A percentile compares a stretch with the other conserved stretches of the same genome.
Evolutionary conservation across 2,888 invertebrate genomes (phyloP).

Genomic region (Lutraria lutraria): DNA sequence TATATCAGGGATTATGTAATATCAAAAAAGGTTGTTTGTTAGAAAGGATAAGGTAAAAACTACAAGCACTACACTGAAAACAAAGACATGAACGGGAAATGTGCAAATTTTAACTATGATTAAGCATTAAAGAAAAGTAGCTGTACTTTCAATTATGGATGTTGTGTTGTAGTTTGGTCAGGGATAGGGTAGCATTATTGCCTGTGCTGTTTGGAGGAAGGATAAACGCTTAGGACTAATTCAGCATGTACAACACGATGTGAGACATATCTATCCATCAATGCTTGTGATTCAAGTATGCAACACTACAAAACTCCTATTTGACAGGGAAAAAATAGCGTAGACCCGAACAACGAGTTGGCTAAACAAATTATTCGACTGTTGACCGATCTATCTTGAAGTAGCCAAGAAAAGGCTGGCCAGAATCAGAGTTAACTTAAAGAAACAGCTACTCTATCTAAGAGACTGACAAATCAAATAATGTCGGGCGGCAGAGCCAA

Average conservation of each 20-base stretch:
- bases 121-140: too few species aligned
- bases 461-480: slow-evolving; percentile 21
- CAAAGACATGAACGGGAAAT: too few species aligned
- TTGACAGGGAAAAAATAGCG: slow-evolving; percentile 1
- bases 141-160: too few species aligned
- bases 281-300: background rate
- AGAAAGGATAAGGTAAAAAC: too few species aligned
- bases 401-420: slow-evolving; percentile 14
- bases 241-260: background rate
- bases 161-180: too few species aligned
- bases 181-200: background rate
- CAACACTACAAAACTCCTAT: background rate
- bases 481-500: slow-evolving; percentile 17
- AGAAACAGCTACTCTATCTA: background rate
- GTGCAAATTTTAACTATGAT: too few species aligned
- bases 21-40: too few species aligned
- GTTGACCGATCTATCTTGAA: background rate
- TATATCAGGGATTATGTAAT: too few species aligned
- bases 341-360: background rate
- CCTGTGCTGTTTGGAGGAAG: background rate
- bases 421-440: background rate
- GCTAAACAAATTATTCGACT: background rate
- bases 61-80: too few species aligned
- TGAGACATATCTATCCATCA: background rate
- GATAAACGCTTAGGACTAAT: background rate